These are phyloP conservation scores for Biston stratarius DNA, from an alignment of 2,888 invertebrate species.

Conservation along the genomic window DNA sequence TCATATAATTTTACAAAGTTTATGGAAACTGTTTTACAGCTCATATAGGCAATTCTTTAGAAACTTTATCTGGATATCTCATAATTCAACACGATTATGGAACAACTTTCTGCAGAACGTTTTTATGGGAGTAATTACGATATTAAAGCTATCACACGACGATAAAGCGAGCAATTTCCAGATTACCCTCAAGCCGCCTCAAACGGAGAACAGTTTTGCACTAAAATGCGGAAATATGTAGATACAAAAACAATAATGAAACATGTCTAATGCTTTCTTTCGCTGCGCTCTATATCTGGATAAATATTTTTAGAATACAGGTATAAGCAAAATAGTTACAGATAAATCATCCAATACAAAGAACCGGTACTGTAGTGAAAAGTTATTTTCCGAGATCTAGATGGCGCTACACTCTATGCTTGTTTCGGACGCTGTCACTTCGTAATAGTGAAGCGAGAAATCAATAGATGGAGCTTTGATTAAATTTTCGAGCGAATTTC, in stretches of 20 bases:
- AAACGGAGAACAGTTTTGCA: constrained; percentile 5
- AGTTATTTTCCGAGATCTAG: no score
- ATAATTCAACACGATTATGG: constrained; percentile 17
- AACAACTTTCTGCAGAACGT: constrained; percentile 17
- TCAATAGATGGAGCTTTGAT: no score
- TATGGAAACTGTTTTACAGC: constrained; percentile 14
- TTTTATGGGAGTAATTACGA: constrained; percentile 33
- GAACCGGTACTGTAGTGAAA: no score
- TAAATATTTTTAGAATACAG: no score
- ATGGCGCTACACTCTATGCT: no score
- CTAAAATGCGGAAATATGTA: background rate
- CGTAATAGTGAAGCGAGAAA: no score
- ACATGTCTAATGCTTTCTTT: no score
- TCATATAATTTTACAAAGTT: background rate
- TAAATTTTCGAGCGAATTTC: no score
- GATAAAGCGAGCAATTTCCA: constrained; percentile 34
- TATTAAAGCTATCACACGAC: constrained; percentile 10
- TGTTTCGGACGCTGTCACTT: no score
- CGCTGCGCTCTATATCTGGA: no score
- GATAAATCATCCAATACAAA: no score
- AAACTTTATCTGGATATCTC: constrained; percentile 24
- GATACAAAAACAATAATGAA: background rate
- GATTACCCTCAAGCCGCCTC: constrained; percentile 7
- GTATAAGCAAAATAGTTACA: no score
- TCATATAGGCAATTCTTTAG: constrained; percentile 13